These are phyloP conservation scores for Gnatocerus cornutus DNA, from an alignment of 2,888 invertebrate genomes.

Conservation along the genomic window DNA sequence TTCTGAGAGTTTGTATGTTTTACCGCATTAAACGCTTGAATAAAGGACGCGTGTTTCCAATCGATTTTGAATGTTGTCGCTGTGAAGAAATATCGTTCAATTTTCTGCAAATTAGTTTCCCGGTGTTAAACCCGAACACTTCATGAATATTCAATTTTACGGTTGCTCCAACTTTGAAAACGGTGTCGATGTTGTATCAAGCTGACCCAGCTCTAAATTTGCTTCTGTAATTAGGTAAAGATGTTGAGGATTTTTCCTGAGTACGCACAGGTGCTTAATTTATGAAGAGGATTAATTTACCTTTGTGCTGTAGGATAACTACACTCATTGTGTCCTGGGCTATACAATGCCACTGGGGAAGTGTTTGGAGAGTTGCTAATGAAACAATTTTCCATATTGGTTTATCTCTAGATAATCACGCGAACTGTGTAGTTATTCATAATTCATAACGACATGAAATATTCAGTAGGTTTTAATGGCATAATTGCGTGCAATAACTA, in stretches of 20 bases:
- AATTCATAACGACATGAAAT: conserved; percentile 46
- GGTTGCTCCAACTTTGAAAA: conserved; percentile 12
- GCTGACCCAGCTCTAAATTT: background rate
- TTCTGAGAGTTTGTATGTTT: conserved; percentile 3
- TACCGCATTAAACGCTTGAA: background rate
- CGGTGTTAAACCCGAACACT: conserved; percentile 1
- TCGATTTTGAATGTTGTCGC: no score
- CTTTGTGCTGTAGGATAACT: background rate
- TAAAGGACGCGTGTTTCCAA: no score
- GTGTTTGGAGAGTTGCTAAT: conserved; percentile 26
- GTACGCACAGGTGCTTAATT: conserved; percentile 12
- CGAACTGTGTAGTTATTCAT: conserved; percentile 44
- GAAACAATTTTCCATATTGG: conserved; percentile 35
- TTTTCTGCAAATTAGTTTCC: conserved; percentile 11
- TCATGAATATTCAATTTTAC: conserved; percentile 18
- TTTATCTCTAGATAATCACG: conserved; percentile 37
- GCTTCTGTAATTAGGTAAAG: background rate
- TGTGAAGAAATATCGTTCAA: background rate
- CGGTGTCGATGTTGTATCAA: conserved; percentile 3
- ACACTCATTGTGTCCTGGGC: conserved; percentile 3
- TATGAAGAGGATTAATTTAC: background rate
- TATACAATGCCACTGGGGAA: background rate
- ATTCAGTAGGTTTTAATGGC: conserved; percentile 49
- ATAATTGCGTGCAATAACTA: conserved; percentile 46
- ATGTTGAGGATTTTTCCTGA: background rate